Base-by-base conservation (phyloP, 2,888 invertebrate species). In the Pristionchus fissidentatus region DNA sequence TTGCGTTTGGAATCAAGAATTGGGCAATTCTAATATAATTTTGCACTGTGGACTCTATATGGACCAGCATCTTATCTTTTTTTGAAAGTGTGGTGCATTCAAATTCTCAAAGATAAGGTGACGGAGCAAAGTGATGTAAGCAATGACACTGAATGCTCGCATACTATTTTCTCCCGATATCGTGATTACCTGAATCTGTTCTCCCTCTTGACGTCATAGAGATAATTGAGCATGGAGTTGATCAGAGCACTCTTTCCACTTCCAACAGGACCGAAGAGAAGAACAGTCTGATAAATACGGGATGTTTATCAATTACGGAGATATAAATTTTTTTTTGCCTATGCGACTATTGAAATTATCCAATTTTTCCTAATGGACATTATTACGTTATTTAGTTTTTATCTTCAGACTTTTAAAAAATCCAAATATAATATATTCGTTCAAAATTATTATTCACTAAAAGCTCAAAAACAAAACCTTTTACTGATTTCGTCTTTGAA, bases 171-270 rank as follows among this genome's bases (percentile, higher is more conserved):
- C 2, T 3, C 4, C 41, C 3, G 66, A 66, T 38, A n/a, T 41
- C 5, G 8, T 32, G 26, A 26, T n/a, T 66, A 89, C 89, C 89
- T 79, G 86, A 90, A 89, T 29, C 84, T 75, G 52, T 90, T 89
- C 84, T 89, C 90, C 84, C 87, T 87, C 85, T 89, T 88, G 35
- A 90, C 90, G 62, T 90, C 90, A 75, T 90, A 90, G 49, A 90
- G 85, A 83, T 86, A 90, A 83, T 90, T 89, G 83, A 90, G 85
- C 85, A 90, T 87, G 83, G 87, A 87, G 80, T 87, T 87, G 70
- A 90, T 84, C 66, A 87, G 83, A 3, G 89, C 87, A 49, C 88
- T 89, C 84, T 90, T 90, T 84, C 90, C 90, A 49, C 88, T 86
- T 49, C 87, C 85, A 19, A 86, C 86, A 35, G 90, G 89, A 3